phyloP scores from a whole-genome alignment of 2,113 vertebrate species.

The Trachemys scripta region DNA sequence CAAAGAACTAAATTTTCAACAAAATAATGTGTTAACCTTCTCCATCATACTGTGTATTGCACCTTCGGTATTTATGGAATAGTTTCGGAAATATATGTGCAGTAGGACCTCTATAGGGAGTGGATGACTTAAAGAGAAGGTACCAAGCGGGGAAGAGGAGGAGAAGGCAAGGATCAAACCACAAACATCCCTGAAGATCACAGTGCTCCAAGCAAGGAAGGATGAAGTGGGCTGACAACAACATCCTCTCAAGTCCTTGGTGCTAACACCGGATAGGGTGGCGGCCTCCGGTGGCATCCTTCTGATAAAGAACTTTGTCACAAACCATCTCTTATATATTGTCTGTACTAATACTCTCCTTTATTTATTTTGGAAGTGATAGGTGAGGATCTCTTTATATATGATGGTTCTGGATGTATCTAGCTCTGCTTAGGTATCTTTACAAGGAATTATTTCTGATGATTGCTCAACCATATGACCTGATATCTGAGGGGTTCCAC shows the following conservation, averaged over 20 bases:
- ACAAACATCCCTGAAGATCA: neutral
- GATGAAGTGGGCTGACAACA: neutral
- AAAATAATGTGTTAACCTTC: neutral
- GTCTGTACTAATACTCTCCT: neutral
- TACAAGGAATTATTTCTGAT: neutral
- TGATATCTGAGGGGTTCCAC: neutral
- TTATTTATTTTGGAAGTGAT: neutral
- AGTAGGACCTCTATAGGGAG: neutral
- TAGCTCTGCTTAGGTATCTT: neutral
- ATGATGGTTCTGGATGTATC: neutral
- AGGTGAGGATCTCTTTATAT: neutral
- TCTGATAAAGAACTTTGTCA: neutral
- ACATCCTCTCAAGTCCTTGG: neutral
- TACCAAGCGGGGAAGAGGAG: neutral
- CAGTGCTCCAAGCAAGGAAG: neutral
- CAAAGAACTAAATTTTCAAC: neutral
- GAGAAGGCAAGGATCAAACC: neutral
- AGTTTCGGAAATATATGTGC: neutral
- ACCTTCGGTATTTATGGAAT: neutral
- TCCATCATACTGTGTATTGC: neutral
- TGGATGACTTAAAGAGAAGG: neutral
- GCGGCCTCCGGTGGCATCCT: neutral
- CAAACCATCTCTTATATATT: neutral
- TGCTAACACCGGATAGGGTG: neutral
- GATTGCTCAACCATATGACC: neutral